Conservation (phyloP, 2,797 vertebrate genomes). For the Bradypus variegatus region DNA sequence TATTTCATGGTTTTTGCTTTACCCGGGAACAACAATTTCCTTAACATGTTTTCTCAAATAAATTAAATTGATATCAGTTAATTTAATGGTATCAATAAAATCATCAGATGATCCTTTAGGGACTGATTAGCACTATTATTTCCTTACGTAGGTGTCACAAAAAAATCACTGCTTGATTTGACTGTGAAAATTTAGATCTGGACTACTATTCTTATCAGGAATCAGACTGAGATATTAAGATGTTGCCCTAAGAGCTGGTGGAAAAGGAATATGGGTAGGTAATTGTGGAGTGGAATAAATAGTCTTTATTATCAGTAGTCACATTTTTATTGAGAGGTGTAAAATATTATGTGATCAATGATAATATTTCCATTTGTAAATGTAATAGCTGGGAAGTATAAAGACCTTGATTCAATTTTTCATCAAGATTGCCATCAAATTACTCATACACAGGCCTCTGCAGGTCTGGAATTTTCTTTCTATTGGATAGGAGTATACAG, state of each 20-base stretch:
- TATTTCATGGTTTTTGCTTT: not conserved
- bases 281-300: not conserved
- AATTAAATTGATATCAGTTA: slow-evolving; percentile 15
- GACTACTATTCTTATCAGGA: slow-evolving; percentile 47
- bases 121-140: slow-evolving; percentile 26
- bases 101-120: slow-evolving; percentile 28
- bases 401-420: slow-evolving; percentile 50
- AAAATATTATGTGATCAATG: not conserved
- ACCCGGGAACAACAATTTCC: not conserved
- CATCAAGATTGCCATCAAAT: slow-evolving; percentile 35
- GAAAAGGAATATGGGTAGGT: slow-evolving; percentile 23
- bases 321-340: slow-evolving; percentile 57
- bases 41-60: not conserved
- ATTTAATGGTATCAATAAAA: slow-evolving; percentile 35
- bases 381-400: slow-evolving; percentile 9
- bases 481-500: slow-evolving; percentile 14
- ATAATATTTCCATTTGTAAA: slow-evolving; percentile 44
- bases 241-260: not conserved
- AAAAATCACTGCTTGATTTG: not conserved
- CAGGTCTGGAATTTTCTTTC: slow-evolving; percentile 2
- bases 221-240: slow-evolving; percentile 36
- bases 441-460: not conserved
- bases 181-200: slow-evolving; percentile 2
- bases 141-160: slow-evolving; percentile 28
- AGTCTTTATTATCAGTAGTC: slow-evolving; percentile 35